These are phyloP conservation scores for Periophthalmus magnuspinnatus DNA, from an alignment of 2,797 vertebrate species.

Conservation along the genomic window DNA sequence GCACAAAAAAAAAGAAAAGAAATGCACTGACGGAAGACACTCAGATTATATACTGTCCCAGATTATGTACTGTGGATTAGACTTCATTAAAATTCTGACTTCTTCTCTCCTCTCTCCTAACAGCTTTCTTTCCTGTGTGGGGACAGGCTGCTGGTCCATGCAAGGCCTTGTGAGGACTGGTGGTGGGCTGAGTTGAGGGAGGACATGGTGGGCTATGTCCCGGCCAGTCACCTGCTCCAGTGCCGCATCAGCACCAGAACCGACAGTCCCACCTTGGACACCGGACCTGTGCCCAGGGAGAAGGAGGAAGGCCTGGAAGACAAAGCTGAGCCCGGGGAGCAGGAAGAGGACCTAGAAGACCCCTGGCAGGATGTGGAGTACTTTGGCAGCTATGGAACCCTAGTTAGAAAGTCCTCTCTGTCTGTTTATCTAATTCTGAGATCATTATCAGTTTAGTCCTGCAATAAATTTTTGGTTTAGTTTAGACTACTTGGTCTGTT, in stretches of 20 bases:
- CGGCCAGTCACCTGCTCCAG: conserved; percentile 69
- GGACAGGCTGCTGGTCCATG: conserved; percentile 74
- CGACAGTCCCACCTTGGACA: not conserved
- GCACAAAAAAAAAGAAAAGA: too few relatives aligned
- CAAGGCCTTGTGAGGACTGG: conserved; percentile 75
- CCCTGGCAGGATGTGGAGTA: conserved; percentile 85
- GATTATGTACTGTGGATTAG: not conserved
- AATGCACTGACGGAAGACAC: too few relatives aligned
- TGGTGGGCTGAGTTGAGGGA: conserved; percentile 81
- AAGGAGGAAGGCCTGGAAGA: conserved; percentile 20
- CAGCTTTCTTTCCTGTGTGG: conserved; percentile 73
- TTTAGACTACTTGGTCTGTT: not conserved
- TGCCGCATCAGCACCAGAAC: not conserved
- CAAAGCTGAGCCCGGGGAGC: too few relatives aligned
- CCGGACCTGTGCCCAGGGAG: not conserved
- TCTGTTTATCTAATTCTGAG: not conserved
- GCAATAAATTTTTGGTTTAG: not conserved
- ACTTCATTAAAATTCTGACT: not conserved
- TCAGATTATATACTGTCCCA: not conserved
- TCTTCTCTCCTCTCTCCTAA: not conserved
- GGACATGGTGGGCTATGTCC: conserved; percentile 74
- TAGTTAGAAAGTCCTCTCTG: conserved; percentile 63
- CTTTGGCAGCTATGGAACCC: conserved; percentile 81
- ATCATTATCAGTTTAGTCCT: not conserved
- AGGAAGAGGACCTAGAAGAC: conserved; percentile 66